These are phyloP conservation scores for Oreortyx pictus DNA, from an alignment of 2,797 vertebrate species.

Conservation along the genomic window DNA sequence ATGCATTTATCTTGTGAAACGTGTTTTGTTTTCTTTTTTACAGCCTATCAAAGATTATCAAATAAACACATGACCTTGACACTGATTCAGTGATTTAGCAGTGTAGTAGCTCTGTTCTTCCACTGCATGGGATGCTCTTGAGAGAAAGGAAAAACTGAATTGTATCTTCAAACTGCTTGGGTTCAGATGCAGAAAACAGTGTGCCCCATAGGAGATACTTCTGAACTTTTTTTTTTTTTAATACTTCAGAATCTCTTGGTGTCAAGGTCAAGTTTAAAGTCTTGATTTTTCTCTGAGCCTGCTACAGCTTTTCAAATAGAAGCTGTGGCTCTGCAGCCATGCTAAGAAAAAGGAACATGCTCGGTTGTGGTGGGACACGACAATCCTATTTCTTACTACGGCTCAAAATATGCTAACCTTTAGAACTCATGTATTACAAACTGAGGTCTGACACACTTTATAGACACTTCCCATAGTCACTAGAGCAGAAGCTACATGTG, in stretches of 20 bases:
- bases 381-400: neutral
- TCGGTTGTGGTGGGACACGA: neutral
- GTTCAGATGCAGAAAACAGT: slow-evolving; percentile 15
- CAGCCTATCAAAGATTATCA: slow-evolving; percentile 8
- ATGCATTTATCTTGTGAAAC: neutral
- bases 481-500: neutral
- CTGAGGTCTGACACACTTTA: neutral
- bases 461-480: neutral
- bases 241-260: neutral
- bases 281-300: neutral
- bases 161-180: slow-evolving; percentile 6
- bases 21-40: neutral
- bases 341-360: neutral
- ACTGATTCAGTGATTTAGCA: slow-evolving; percentile 32
- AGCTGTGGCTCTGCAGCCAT: neutral
- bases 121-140: neutral
- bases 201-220: neutral
- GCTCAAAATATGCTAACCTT: neutral
- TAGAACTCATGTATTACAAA: neutral
- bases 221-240: neutral
- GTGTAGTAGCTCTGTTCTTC: neutral
- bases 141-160: slow-evolving; percentile 46
- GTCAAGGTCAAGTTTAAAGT: neutral
- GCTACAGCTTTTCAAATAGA: neutral
- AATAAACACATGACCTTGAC: neutral